Percentiles rank a stretch among this genome's conserved stretches.
Conservation (phyloP, 2,797 vertebrate species). For the Mallotus villosus region DNA sequence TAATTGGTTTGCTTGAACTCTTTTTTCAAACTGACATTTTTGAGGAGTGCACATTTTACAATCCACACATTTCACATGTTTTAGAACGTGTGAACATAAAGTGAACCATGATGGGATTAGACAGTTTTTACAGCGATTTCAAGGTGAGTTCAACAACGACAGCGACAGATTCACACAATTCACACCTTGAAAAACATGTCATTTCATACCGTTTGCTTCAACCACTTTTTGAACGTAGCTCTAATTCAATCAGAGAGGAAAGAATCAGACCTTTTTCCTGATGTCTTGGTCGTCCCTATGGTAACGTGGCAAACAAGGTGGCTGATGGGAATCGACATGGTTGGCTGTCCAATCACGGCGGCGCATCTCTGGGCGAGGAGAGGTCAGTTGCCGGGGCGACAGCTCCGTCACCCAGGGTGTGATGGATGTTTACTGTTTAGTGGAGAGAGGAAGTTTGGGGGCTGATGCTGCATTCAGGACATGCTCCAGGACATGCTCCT, state of each 20-base stretch:
- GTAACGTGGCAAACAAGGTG: constrained; percentile 71
- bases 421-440: constrained; percentile 64
- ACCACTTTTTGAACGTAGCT: constrained; percentile 28
- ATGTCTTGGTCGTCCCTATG: constrained; percentile 17
- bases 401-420: constrained; percentile 26
- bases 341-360: constrained; percentile 68
- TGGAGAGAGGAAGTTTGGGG: constrained; percentile 66
- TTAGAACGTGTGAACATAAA: no score
- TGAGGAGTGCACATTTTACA: no score
- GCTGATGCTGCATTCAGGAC: constrained; percentile 64
- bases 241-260: constrained; percentile 36
- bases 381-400: constrained; percentile 74
- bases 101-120: no score
- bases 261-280: constrained; percentile 5
- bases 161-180: no score
- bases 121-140: no score
- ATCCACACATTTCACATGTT: no score
- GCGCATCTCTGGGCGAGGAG: constrained; percentile 68
- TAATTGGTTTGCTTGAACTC: neutral
- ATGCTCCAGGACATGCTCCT: no score
- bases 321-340: constrained; percentile 81
- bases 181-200: constrained; percentile 13
- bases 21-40: no score
- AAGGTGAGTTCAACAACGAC: no score
- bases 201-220: constrained; percentile 29